Conservation (phyloP, 92 coral and sea anemone genomes). For the Anthopleura xanthogrammica region DNA sequence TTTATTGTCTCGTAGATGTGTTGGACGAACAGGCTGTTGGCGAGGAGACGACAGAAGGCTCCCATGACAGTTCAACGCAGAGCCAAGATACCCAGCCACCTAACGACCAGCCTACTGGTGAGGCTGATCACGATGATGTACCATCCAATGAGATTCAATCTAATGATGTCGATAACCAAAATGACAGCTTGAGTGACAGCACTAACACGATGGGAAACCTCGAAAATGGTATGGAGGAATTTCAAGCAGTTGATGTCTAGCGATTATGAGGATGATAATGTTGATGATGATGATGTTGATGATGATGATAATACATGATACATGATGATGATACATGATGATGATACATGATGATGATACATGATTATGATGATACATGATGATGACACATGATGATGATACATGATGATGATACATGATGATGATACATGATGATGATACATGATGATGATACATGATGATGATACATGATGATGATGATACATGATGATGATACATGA, state of each 20-base stretch:
- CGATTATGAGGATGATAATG: too few species aligned
- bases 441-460: too few species aligned
- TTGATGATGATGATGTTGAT: not conserved
- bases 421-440: too few species aligned
- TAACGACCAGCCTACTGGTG: not conserved
- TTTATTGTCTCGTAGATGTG: not conserved
- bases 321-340: too few species aligned
- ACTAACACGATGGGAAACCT: not conserved
- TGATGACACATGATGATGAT: too few species aligned
- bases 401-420: too few species aligned
- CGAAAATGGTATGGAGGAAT: not conserved
- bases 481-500: too few species aligned
- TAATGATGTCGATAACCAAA: not conserved
- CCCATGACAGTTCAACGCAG: not conserved
- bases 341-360: too few species aligned
- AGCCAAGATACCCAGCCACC: not conserved
- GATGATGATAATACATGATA: too few species aligned
- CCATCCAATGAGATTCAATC: not conserved
- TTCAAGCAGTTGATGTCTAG: not conserved
- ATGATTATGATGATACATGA: too few species aligned
- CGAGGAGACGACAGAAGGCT: not conserved
- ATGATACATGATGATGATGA: too few species aligned
- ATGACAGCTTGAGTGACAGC: not conserved
- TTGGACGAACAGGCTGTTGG: not conserved
- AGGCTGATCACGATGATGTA: not conserved